Evolutionary conservation across 2,888 invertebrate genomes (phyloP), one percentile per base, ranked within the genome.

Genomic region (Zhuqinia jingwanae): DNA sequence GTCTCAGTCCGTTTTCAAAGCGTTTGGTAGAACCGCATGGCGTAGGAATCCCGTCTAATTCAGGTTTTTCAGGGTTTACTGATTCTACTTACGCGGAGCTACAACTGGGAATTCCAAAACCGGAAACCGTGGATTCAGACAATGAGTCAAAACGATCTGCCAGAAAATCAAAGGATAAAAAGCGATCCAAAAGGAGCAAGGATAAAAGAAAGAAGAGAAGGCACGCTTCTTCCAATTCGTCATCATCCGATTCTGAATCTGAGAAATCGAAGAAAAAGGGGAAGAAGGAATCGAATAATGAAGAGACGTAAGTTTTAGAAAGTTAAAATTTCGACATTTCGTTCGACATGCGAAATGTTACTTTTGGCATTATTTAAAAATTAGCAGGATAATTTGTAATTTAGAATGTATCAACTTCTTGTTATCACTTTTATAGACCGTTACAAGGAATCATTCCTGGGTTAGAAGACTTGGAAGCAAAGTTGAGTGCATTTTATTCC

Each of bases 401-500:
- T n/a, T n/a, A n/a, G n/a, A n/a, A 36, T 36, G 36, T 36, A 3
- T 36, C 36, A 6, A 36, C 3, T 36, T 36, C 36, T 8, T 36
- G 8, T 6, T 36, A 36, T 6, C n/a, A n/a, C n/a, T n/a, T 6
- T 20, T 58, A 22, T 15, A 70, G 68, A n/a, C 56, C 53, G 17
- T 17, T 79, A 0, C 50, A 65, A 30, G 84, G 45, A 82, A 79
- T 94, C 91, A 93, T 96, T 92, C 95, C 96, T 73, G 96, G 96
- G 91, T 93, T 96, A 87, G 95, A 95, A 91, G 96, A 96, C 92
- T 92, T 96, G 91, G 95, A 96, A 92, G 95, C 95, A 0, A 96
- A 96, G 92, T 93, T 96, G 91, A 95, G 94, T 92, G 96, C 96
- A 65, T 96, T 96, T 93, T 96, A 96, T 92, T 95, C 95, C 90